Base-by-base conservation (phyloP, 2,888 invertebrate species). In the Bhutanitis thaidina region DNA sequence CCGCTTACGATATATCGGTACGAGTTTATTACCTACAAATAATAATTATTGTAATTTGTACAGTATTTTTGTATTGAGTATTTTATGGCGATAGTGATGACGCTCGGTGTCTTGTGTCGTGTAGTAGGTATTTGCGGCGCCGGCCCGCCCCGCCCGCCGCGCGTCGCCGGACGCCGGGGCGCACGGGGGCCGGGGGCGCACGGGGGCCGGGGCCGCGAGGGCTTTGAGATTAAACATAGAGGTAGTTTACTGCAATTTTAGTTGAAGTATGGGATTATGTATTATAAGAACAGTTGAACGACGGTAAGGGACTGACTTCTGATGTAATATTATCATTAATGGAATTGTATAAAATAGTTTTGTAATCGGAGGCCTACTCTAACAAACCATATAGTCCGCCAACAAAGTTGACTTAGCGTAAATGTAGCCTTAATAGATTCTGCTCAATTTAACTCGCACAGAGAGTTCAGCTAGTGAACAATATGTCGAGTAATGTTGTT, bases 51-150 rank as follows among this genome's bases (percentile, higher is more conserved):
- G 67, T 84, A 85, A 81, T 85, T 49, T 88, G 88, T 88, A 88
- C 87, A 87, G 88, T 88, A 88, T 88, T 88, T 87, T 87, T 87
- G 78, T 86, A 87, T 84, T 67, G 80, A 85, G 84, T 88, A 87
- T 87, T 85, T 86, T 82, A 82, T 77, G 72, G 70, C 69, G 71
- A 71, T 68, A 69, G 71, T 60, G 69, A 67, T 60, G 68, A 47
- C 27, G 27, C 27, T 32, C 15, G 32, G 30, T 30, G 47, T 32
- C 20, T 10, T 30, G 9, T 20, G 37, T 34, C 34, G 34, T 34
- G 12, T 34, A 3, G 20, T 20, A n/a, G n/a, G n/a, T n/a, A n/a
- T n/a, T n/a, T n/a, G n/a, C n/a, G n/a, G n/a, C n/a, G n/a, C n/a
- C n/a, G n/a, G n/a, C n/a, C n/a, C n/a, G n/a, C n/a, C n/a, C n/a